Evolutionary conservation across 2,888 invertebrate species (phyloP).

Genomic region (Neocrepidodera transversa): DNA sequence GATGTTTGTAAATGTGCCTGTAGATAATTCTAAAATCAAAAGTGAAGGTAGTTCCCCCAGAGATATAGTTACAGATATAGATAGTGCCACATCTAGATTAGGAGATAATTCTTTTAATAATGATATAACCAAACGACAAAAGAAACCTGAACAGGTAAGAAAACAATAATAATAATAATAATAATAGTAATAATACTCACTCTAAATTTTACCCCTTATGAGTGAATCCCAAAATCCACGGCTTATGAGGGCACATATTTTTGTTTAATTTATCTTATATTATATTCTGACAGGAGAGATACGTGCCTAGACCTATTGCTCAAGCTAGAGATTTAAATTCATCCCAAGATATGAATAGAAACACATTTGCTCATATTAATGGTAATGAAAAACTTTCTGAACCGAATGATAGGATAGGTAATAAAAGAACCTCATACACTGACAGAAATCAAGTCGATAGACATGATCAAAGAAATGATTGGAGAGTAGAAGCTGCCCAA

Average conservation of each 20-base stretch:
- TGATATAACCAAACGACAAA: conserved; percentile 37
- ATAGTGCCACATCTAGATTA: conserved; percentile 43
- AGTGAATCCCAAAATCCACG: background rate
- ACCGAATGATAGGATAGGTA: conserved; percentile 37
- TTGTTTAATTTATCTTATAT: background rate
- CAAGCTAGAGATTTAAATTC: conserved; percentile 42
- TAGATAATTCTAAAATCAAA: conserved; percentile 43
- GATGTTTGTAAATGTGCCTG: conserved; percentile 39
- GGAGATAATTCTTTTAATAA: conserved; percentile 41
- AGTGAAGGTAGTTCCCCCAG: conserved; percentile 50
- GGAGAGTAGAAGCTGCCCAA: conserved; percentile 51
- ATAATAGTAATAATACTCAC: no score
- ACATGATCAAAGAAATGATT: conserved; percentile 53
- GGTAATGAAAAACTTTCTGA: conserved; percentile 43
- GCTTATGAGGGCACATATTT: no score
- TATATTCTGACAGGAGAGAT: conserved; percentile 52
- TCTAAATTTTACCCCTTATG: no score
- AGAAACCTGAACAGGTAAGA: conserved; percentile 64
- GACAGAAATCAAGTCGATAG: conserved; percentile 42
- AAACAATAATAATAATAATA: background rate
- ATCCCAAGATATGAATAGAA: conserved; percentile 33
- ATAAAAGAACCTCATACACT: conserved; percentile 41
- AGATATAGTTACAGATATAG: conserved; percentile 49
- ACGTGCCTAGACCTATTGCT: conserved; percentile 58
- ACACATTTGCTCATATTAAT: conserved; percentile 38